Conservation (phyloP, 2,113 vertebrate species). For the Brienomyrus brachyistius region DNA sequence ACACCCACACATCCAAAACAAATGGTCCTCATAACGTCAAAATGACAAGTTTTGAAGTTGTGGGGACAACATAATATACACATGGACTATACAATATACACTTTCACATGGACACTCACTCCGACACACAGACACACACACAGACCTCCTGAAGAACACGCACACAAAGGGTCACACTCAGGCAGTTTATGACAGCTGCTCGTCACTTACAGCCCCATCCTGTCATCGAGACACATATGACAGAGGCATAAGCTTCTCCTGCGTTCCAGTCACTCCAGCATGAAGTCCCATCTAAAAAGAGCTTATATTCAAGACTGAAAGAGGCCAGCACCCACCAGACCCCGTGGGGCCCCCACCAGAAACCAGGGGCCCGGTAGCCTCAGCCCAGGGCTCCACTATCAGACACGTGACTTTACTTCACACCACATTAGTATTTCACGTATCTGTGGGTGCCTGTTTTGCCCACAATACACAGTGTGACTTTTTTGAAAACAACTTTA, state of each 20-base stretch:
- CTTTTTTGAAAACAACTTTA: not conserved
- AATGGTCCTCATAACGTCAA: not conserved
- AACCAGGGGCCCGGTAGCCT: not conserved
- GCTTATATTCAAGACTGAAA: not conserved
- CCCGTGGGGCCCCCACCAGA: not conserved
- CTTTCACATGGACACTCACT: too few relatives aligned
- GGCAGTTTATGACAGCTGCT: not conserved
- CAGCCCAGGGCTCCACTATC: too few relatives aligned
- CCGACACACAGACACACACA: too few relatives aligned
- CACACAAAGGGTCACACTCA: not conserved
- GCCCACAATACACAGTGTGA: not conserved
- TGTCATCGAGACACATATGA: not conserved
- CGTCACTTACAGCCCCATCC: not conserved
- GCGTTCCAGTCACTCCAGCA: not conserved
- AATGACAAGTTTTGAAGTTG: not conserved
- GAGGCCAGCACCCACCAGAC: not conserved
- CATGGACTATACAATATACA: too few relatives aligned
- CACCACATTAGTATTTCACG: not conserved
- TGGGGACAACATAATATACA: too few relatives aligned
- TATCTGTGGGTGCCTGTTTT: not conserved
- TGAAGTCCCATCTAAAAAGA: not conserved
- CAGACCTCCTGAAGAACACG: too few relatives aligned
- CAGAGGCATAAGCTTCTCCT: not conserved
- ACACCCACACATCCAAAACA: not conserved
- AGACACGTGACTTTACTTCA: not conserved